phyloP scores from a whole-genome alignment of 2,113 vertebrate species.

The Coptodon bakossiorum region DNA sequence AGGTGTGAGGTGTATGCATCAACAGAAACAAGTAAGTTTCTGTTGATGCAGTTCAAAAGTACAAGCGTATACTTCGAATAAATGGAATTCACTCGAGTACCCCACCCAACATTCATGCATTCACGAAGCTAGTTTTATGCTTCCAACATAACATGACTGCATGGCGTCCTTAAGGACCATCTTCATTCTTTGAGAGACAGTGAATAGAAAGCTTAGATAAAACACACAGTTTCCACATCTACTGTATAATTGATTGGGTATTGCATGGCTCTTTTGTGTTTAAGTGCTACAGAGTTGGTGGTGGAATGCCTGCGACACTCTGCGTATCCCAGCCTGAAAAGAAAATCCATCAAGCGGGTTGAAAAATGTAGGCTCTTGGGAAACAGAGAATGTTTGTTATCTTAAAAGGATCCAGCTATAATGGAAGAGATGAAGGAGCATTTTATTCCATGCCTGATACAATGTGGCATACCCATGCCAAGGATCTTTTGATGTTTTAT shows the following conservation, averaged over 20 bases:
- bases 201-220: background rate
- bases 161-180: background rate
- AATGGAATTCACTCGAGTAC: background rate
- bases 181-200: background rate
- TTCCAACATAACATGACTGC: background rate
- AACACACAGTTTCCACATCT: background rate
- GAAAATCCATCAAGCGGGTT: background rate
- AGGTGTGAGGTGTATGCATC: background rate
- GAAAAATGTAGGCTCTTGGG: background rate
- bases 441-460: background rate
- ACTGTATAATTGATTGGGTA: background rate
- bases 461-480: background rate
- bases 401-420: conserved; percentile 20
- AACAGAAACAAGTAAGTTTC: background rate
- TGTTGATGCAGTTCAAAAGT: background rate
- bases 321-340: background rate
- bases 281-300: background rate
- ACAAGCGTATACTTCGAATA: background rate
- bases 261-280: background rate
- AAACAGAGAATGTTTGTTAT: conserved; percentile 10
- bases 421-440: background rate
- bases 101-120: background rate
- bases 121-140: background rate
- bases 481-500: conserved; percentile 2
- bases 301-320: background rate